A percentile compares a stretch with the other conserved stretches of the same genome.
These are phyloP conservation scores for Atopsyche davidsoni DNA, from an alignment of 1,140 invertebrate genomes.

Conservation along the genomic window DNA sequence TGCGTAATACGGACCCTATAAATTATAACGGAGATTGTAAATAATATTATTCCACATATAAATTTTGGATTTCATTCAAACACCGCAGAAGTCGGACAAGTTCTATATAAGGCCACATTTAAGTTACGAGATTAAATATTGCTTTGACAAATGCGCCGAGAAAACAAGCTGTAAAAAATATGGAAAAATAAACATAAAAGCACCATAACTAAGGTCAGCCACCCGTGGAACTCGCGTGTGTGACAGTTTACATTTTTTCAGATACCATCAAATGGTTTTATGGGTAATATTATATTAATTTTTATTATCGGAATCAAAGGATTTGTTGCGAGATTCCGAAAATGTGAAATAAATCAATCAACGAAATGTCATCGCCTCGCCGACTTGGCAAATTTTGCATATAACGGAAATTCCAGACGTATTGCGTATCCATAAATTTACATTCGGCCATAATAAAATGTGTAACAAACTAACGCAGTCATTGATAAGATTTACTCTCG, in stretches of 20 bases:
- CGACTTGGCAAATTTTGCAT: too few species aligned
- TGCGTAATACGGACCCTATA: too few species aligned
- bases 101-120: background rate
- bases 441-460: constrained; percentile 4
- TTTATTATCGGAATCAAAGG: constrained; percentile 12
- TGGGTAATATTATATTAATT: constrained; percentile 23
- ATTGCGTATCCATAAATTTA: too few species aligned
- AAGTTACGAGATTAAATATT: constrained; percentile 10
- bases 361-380: background rate
- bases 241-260: constrained; percentile 23
- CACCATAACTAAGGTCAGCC: constrained; percentile 15
- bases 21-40: too few species aligned
- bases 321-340: constrained; percentile 8
- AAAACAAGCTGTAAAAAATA: constrained; percentile 10
- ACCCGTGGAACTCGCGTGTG: constrained; percentile 15
- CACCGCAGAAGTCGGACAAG: too few species aligned
- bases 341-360: constrained; percentile 16
- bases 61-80: too few species aligned
- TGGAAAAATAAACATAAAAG: constrained; percentile 17
- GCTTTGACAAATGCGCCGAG: constrained; percentile 9
- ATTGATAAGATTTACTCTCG: constrained; percentile 11
- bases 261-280: constrained; percentile 13
- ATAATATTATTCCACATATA: too few species aligned
- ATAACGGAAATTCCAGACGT: too few species aligned
- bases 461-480: constrained; percentile 11